Conservation (phyloP, 2,797 vertebrate genomes). For the Loriculus beryllinus region DNA sequence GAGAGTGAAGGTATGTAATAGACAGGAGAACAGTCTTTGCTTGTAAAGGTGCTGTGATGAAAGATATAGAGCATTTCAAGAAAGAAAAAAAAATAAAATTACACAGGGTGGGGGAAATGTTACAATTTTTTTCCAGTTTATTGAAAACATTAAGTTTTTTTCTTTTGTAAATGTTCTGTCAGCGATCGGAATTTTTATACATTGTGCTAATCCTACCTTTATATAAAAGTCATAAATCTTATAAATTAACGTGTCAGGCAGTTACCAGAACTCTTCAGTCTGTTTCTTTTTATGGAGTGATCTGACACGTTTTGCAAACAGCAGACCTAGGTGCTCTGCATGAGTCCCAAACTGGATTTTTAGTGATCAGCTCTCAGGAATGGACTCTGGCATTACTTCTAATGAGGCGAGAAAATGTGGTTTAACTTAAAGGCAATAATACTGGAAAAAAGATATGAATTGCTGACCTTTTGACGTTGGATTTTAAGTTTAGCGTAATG, state of each 20-base stretch:
- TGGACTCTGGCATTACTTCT: conserved; percentile 20
- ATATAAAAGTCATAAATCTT: conserved; percentile 59
- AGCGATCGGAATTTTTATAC: conserved; percentile 36
- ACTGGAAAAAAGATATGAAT: conserved; percentile 1
- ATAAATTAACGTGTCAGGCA: conserved; percentile 38
- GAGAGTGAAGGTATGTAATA: not conserved
- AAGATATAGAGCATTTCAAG: not conserved
- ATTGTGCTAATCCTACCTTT: conserved; percentile 55
- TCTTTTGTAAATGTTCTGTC: conserved; percentile 9
- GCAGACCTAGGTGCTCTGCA: conserved; percentile 32
- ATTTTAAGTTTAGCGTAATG: not conserved
- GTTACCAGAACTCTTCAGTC: conserved; percentile 58
- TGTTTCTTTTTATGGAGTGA: conserved; percentile 62
- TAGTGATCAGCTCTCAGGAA: conserved; percentile 16
- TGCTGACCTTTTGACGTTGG: conserved; percentile 34
- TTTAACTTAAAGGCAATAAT: conserved; percentile 40
- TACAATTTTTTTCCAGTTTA: not conserved
- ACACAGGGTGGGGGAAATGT: not conserved
- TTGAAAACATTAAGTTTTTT: not conserved
- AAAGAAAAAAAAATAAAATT: not conserved
- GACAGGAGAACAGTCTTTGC: not conserved
- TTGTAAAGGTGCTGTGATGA: conserved; percentile 18
- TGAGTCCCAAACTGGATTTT: conserved; percentile 42
- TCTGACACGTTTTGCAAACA: conserved; percentile 38
- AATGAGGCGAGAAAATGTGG: conserved; percentile 15